A percentile compares a stretch with the other conserved stretches of the same genome.
Conservation (phyloP, 2,888 invertebrate species). For the Agrilus mali region DNA sequence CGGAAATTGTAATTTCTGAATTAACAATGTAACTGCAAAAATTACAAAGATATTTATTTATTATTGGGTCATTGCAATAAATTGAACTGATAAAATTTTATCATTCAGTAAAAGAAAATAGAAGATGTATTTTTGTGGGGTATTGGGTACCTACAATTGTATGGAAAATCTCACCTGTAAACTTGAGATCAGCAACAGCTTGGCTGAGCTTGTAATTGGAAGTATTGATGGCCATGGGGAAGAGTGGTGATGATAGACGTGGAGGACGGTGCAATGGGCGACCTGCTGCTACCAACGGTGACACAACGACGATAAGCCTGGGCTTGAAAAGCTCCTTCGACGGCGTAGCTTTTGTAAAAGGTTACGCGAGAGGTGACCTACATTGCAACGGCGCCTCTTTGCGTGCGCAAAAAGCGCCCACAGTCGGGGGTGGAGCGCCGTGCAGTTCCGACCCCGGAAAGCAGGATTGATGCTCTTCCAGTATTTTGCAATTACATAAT, state of each 20-base stretch:
- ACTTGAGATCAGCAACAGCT: constrained; percentile 25
- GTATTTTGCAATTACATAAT: too few species aligned
- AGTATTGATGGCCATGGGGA: constrained; percentile 27
- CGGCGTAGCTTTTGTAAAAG: constrained; percentile 20
- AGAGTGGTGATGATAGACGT: constrained; percentile 27
- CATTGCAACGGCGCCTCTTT: constrained; percentile 2
- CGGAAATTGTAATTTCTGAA: too few species aligned
- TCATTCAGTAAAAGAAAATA: too few species aligned
- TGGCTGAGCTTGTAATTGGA: constrained; percentile 31
- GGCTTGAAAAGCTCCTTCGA: constrained; percentile 12
- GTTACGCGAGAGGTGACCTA: background rate
- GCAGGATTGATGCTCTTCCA: too few species aligned
- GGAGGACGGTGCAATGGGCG: constrained; percentile 24
- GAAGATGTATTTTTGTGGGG: background rate
- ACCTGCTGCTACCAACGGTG: constrained; percentile 17
- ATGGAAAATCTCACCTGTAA: constrained; percentile 26
- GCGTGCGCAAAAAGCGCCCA: constrained; percentile 6
- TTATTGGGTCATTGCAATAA: too few species aligned
- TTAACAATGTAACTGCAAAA: too few species aligned
- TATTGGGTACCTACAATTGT: background rate
- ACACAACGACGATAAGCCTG: constrained; percentile 1
- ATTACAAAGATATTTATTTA: too few species aligned
- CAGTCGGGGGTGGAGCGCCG: constrained; percentile 7
- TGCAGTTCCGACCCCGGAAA: too few species aligned
- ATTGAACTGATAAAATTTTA: too few species aligned